Base-by-base conservation (phyloP, 2,888 invertebrate genomes). In the Ecdyonurus torrentis region DNA sequence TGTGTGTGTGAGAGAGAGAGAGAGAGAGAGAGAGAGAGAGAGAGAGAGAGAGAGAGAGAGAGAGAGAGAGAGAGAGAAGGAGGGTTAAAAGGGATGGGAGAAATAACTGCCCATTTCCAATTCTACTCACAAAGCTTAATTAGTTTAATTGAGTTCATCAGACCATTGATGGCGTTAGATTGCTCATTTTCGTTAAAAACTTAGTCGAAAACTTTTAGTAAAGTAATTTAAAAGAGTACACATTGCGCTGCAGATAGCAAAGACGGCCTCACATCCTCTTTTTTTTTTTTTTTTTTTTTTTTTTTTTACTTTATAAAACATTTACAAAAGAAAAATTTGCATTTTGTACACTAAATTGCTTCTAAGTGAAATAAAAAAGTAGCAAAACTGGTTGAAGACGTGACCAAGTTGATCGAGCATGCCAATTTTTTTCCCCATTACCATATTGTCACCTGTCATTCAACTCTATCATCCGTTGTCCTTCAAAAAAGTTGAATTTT, bases 121-220 rank as follows among this genome's bases (percentile, higher is more conserved):
- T 63, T 64, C 63, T 53, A 52, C 60, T 64, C 63, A 63, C 63
- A 64, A 63, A 64, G 63, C 63, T 64, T 64, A 64, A 64, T 64
- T 64, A 64, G 61, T 63, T 64, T 37, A 64, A 64, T 64, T 61
- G 64, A 64, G 58, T 64, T 64, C 61, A 60, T 63, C 62, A 59
- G 62, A 63, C 59, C 58, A 58, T 62, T 61, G 59, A 63, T 63
- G 52, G 63, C 24, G 61, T 52, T 55, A 37, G 62, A 64, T 62
- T 64, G 63, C 63, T 63, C 55, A 61, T 61, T 61, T 37, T 37
- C 24, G 22, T 24, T 22, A n/a, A 59, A 59, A 59, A 59, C 59
- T 59, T 37, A 37, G 37, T 37, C 59, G 10, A 23, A 24, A 59
- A 59, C 22, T 24, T 59, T 59, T 24, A 22, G 24, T 22, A 22